phyloP scores from a whole-genome alignment of 2,797 vertebrate genomes.

The Lagorchestes hirsutus region DNA sequence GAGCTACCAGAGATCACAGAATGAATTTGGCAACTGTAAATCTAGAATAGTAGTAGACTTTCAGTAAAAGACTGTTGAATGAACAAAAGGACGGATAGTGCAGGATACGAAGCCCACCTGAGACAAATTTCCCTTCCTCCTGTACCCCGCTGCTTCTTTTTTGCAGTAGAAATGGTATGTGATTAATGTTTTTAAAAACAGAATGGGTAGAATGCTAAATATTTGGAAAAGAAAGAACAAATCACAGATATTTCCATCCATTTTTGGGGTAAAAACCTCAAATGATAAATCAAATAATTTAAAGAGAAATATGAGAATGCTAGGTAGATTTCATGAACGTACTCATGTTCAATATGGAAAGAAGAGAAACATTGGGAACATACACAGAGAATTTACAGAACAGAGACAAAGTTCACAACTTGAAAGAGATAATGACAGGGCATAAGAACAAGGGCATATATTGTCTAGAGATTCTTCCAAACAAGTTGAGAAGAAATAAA shows the following conservation, averaged over 20 bases:
- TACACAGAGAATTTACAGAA: constrained; percentile 33
- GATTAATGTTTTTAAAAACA: neutral
- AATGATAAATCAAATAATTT: constrained; percentile 52
- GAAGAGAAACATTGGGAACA: constrained; percentile 18
- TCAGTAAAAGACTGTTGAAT: neutral
- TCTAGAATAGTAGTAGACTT: neutral
- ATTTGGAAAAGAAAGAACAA: neutral
- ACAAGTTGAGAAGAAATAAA: constrained; percentile 50
- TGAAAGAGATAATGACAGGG: neutral
- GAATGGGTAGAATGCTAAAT: neutral
- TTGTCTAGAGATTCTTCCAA: constrained; percentile 51
- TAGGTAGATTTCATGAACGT: constrained; percentile 42
- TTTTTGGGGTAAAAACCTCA: constrained; percentile 6
- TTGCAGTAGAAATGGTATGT: neutral
- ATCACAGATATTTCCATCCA: neutral
- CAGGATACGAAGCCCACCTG: neutral
- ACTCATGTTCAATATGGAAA: constrained; percentile 44
- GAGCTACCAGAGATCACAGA: neutral
- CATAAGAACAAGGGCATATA: constrained; percentile 31
- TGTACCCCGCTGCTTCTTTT: neutral
- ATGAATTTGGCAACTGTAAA: neutral
- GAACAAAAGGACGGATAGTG: neutral
- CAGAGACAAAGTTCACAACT: constrained; percentile 28
- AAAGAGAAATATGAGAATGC: constrained; percentile 45
- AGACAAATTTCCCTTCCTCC: neutral